Evolutionary conservation across 2,888 invertebrate genomes (phyloP).

Genomic region (Dilophus febrilis): DNA sequence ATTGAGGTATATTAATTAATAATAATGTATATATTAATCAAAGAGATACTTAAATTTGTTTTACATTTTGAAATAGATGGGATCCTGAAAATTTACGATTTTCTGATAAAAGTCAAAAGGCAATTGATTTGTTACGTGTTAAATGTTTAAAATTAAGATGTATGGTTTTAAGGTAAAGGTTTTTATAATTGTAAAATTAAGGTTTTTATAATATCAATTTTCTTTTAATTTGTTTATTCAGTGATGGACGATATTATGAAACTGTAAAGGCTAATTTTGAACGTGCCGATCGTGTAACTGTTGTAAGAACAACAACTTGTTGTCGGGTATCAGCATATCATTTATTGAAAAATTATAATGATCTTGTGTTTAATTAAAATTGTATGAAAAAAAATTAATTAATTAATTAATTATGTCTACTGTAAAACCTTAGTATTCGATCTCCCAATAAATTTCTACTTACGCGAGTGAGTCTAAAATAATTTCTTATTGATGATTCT

Average conservation of each 20-base stretch:
- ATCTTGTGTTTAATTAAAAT: constrained; percentile 90
- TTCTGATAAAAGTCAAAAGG: constrained; percentile 98
- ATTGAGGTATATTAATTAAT: constrained; percentile 36
- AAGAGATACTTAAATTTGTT: background rate
- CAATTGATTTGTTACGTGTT: constrained; percentile 91
- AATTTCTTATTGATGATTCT: no score
- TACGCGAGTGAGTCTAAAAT: no score
- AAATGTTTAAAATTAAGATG: constrained; percentile 86
- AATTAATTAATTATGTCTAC: no score
- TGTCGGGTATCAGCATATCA: constrained; percentile 90
- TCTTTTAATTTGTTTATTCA: no score
- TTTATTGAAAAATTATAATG: constrained; percentile 80
- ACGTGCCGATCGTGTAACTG: constrained; percentile 88
- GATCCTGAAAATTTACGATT: constrained; percentile 96
- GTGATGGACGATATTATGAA: constrained; percentile 98
- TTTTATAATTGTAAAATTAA: background rate
- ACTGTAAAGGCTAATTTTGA: constrained; percentile 99
- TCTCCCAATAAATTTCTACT: no score
- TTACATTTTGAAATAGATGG: constrained; percentile 40
- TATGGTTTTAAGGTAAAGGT: constrained; percentile 80
- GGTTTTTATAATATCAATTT: no score
- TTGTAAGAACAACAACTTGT: constrained; percentile 92
- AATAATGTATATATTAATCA: background rate
- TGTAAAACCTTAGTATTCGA: no score
- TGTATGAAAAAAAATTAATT: no score